phyloP scores from a whole-genome alignment of 2,888 invertebrate species.

The Epistrophe eligans region DNA sequence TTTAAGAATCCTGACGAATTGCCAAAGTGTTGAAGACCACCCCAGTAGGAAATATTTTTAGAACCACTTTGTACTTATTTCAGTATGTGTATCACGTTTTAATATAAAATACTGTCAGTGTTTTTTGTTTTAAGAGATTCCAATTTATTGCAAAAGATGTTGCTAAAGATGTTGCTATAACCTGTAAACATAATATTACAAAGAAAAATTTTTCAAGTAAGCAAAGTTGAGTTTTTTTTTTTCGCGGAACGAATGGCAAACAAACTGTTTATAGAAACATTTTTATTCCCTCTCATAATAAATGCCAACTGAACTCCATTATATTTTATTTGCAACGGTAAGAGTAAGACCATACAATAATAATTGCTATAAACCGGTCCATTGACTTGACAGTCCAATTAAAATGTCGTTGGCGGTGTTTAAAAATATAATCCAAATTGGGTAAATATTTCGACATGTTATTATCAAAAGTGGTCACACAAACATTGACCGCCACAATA shows the following conservation, averaged over 20 bases:
- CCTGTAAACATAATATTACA: too few species aligned
- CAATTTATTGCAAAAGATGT: too few species aligned
- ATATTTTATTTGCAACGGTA: constrained; percentile 9
- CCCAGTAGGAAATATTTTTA: too few species aligned
- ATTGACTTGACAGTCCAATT: constrained; percentile 54
- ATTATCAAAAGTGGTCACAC: constrained; percentile 43
- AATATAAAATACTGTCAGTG: too few species aligned
- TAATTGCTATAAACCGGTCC: constrained; percentile 20
- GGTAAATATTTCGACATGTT: constrained; percentile 48
- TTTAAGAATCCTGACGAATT: too few species aligned
- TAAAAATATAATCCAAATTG: constrained; percentile 51
- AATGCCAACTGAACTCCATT: background rate
- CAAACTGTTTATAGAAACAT: background rate
- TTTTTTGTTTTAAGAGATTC: too few species aligned
- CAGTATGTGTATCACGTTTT: too few species aligned
- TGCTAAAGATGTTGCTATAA: too few species aligned
- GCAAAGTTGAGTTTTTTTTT: background rate
- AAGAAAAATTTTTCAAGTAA: background rate
- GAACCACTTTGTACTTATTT: too few species aligned
- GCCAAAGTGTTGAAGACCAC: too few species aligned
- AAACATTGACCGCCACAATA: constrained; percentile 16
- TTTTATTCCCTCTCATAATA: background rate
- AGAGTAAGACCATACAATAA: background rate
- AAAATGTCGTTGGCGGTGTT: constrained; percentile 58
- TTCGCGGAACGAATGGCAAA: background rate